Evolutionary conservation across 2,797 vertebrate species (phyloP).

Genomic region (Amniataba percoides): DNA sequence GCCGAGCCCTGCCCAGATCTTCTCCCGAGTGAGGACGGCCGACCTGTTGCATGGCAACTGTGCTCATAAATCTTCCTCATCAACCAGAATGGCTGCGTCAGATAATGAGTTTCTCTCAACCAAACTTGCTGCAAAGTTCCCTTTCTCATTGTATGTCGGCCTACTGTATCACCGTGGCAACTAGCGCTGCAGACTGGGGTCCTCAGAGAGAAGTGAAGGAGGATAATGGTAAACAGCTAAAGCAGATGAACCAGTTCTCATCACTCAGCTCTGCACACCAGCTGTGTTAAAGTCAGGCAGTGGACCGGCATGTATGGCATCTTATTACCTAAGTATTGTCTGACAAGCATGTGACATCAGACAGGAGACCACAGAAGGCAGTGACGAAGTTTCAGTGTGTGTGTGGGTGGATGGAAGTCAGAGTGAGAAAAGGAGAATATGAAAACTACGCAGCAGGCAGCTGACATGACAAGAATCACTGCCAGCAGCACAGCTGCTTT

Average conservation of each 20-base stretch:
- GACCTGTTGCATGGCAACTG: slow-evolving; percentile 87
- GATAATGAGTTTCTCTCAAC: slow-evolving; percentile 60
- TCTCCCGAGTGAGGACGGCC: slow-evolving; percentile 53
- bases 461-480: slow-evolving; percentile 33
- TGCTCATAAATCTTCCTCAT: slow-evolving; percentile 57
- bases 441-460: slow-evolving; percentile 14
- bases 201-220: slow-evolving; percentile 55
- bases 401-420: slow-evolving; percentile 6
- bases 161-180: slow-evolving; percentile 70
- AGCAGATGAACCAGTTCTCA: slow-evolving; percentile 35
- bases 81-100: slow-evolving; percentile 34
- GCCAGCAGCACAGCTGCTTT: slow-evolving; percentile 25
- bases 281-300: slow-evolving; percentile 1
- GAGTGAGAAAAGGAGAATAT: slow-evolving; percentile 5
- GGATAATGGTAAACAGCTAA: slow-evolving; percentile 55
- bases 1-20: slow-evolving; percentile 63
- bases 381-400: neutral
- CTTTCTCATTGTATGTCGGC: slow-evolving; percentile 48
- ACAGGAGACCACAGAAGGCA: neutral
- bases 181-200: slow-evolving; percentile 30
- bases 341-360: slow-evolving; percentile 28
- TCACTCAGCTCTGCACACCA: neutral
- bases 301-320: neutral
- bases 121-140: slow-evolving; percentile 60
- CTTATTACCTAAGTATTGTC: slow-evolving; percentile 17